Percentiles rank a stretch among this genome's conserved stretches.
phyloP scores from a whole-genome alignment of 1,140 invertebrate species.

The Aethina tumida region DNA sequence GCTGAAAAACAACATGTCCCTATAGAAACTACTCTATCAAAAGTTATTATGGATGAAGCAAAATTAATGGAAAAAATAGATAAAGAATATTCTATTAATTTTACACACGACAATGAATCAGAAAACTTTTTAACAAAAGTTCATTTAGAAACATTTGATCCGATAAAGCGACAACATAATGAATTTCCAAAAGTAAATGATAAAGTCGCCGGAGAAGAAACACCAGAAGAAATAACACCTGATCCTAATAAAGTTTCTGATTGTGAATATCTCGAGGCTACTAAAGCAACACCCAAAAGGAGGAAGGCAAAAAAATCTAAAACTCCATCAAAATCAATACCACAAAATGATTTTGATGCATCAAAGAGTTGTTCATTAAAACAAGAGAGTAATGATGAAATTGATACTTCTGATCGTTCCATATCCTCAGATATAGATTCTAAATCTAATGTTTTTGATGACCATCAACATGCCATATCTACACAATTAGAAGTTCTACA shows the following conservation, averaged over 20 bases:
- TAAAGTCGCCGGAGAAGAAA: not conserved
- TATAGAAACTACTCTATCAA: too few relatives aligned
- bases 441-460: too few relatives aligned
- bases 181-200: not conserved
- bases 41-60: too few relatives aligned
- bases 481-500: not conserved
- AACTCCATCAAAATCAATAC: not conserved
- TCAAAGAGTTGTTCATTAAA: slow-evolving; percentile 1
- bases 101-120: too few relatives aligned
- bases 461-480: too few relatives aligned
- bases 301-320: not conserved
- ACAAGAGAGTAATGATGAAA: slow-evolving; percentile 6
- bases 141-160: too few relatives aligned
- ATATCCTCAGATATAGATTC: too few relatives aligned
- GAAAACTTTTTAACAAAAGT: too few relatives aligned
- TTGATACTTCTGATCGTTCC: not conserved
- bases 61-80: too few relatives aligned
- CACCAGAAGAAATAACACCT: not conserved
- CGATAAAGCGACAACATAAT: too few relatives aligned
- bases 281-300: not conserved
- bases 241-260: slow-evolving; percentile 1
- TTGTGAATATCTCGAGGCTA: not conserved
- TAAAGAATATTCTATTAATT: too few relatives aligned
- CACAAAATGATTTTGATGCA: not conserved
- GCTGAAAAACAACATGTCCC: too few relatives aligned